Percentiles rank a stretch among this genome's conserved stretches.
These are phyloP conservation scores for Calliopsis andreniformis DNA, from an alignment of 1,140 invertebrate species.

Conservation along the genomic window DNA sequence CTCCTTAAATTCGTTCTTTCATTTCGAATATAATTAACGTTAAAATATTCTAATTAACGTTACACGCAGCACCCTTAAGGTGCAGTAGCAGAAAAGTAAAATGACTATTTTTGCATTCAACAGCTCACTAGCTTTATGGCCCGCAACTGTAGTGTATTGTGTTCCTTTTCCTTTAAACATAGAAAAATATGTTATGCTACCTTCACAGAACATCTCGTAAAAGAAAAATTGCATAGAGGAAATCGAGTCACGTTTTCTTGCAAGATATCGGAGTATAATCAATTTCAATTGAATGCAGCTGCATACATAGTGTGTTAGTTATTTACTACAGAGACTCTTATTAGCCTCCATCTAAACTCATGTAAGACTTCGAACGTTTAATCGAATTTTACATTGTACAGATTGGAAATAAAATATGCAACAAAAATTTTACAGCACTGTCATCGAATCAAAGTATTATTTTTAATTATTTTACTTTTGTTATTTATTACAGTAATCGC, in stretches of 20 bases:
- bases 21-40: conserved; percentile 23
- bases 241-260: conserved; percentile 26
- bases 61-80: too few relatives aligned
- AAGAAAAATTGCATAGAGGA: conserved; percentile 10
- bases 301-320: too few relatives aligned
- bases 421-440: background rate
- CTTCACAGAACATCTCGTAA: background rate
- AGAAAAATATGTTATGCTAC: background rate
- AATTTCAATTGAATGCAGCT: too few relatives aligned
- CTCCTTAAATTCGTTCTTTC: too few relatives aligned
- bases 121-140: background rate
- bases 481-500: too few relatives aligned
- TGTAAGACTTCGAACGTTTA: background rate
- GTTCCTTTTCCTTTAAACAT: conserved; percentile 37
- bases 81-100: too few relatives aligned
- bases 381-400: background rate
- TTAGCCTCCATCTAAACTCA: background rate
- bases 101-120: background rate
- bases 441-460: background rate
- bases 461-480: background rate
- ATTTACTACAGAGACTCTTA: background rate
- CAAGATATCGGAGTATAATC: background rate
- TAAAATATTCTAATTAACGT: too few relatives aligned
- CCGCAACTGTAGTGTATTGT: conserved; percentile 1
- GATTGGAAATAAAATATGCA: too few relatives aligned